Percentiles rank a stretch among this genome's conserved stretches.
Evolutionary conservation across 2,113 vertebrate genomes (phyloP).

Genomic region (Dinomys branickii): DNA sequence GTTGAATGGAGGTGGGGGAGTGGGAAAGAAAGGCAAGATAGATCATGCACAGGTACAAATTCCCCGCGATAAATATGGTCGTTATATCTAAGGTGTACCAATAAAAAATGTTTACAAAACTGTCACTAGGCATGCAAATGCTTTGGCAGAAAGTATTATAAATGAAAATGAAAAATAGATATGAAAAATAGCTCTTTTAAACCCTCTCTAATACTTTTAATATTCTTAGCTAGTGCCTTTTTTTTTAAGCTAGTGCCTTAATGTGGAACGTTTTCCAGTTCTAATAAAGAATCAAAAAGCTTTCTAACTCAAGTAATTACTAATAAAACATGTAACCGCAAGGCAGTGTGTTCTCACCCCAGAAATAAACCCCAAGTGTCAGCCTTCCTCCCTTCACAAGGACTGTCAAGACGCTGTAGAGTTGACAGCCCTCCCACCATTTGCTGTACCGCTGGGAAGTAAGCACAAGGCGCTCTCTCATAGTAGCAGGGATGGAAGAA

Average conservation of each 20-base stretch:
- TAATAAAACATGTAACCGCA: neutral
- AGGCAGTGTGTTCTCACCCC: neutral
- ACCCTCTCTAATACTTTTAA: neutral
- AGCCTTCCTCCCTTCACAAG: neutral
- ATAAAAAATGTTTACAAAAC: constrained; percentile 28
- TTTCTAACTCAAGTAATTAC: neutral
- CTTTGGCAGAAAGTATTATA: constrained; percentile 59
- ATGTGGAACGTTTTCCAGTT: neutral
- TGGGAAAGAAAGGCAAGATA: neutral
- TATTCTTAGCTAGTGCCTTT: neutral
- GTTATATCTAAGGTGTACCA: neutral
- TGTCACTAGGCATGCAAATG: accelerated
- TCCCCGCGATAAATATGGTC: neutral
- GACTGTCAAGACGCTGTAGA: neutral
- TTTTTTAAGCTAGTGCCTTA: neutral
- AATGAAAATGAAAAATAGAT: constrained; percentile 41
- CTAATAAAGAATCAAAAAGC: neutral
- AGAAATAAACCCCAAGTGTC: neutral
- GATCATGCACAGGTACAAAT: neutral
- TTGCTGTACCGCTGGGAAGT: neutral
- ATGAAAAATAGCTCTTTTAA: constrained; percentile 35
- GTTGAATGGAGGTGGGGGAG: neutral
- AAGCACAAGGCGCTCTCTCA: neutral
- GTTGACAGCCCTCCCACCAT: neutral
- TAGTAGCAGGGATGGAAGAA: neutral